phyloP scores from a whole-genome alignment of 2,113 vertebrate species.

The Carettochelys insculpta region DNA sequence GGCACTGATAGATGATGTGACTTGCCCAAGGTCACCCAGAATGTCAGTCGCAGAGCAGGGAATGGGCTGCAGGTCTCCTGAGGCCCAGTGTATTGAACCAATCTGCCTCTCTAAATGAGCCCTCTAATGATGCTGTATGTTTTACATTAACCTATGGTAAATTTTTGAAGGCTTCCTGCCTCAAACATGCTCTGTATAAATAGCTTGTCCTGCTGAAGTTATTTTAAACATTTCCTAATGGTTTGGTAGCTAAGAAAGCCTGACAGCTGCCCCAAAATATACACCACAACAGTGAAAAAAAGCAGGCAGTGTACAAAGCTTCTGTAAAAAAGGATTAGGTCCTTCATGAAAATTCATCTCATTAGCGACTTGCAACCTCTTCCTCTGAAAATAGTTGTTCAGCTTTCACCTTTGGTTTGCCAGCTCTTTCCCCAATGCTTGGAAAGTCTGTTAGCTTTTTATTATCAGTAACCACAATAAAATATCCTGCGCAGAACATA shows the following conservation, averaged over 20 bases:
- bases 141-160: not conserved
- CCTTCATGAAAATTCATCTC: not conserved
- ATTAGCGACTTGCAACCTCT: not conserved
- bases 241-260: not conserved
- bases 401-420: not conserved
- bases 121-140: not conserved
- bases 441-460: not conserved
- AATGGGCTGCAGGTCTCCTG: not conserved
- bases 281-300: not conserved
- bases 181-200: not conserved
- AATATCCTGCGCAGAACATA: not conserved
- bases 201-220: not conserved
- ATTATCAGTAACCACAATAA: not conserved
- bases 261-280: not conserved
- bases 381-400: not conserved
- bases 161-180: not conserved
- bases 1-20: not conserved
- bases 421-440: not conserved
- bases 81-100: not conserved
- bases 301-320: not conserved
- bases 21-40: not conserved
- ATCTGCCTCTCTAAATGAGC: not conserved
- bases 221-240: not conserved
- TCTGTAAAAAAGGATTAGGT: slow-evolving; percentile 43
- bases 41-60: not conserved